A percentile compares a stretch with the other conserved stretches of the same genome.
phyloP scores from a whole-genome alignment of 2,113 vertebrate genomes.

The Pithys albifrons region DNA sequence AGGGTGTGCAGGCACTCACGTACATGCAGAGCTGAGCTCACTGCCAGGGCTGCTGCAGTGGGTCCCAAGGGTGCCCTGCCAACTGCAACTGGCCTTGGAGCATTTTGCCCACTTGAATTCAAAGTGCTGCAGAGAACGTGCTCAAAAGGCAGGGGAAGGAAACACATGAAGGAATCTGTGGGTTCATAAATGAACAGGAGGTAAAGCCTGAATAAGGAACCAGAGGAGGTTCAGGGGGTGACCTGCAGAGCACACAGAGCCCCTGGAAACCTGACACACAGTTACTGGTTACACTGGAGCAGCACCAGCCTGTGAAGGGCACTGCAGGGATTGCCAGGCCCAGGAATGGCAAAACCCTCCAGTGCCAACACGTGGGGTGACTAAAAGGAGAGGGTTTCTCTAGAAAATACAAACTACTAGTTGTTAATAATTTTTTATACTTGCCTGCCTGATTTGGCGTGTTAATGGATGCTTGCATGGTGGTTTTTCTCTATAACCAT shows the following conservation, averaged over 20 bases:
- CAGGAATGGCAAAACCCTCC: background rate
- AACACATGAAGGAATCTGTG: background rate
- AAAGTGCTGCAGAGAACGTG: background rate
- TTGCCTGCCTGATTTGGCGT: background rate
- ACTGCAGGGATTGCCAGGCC: background rate
- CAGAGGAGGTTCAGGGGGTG: background rate
- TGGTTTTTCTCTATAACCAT: background rate
- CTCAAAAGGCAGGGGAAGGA: background rate
- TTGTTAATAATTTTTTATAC: background rate
- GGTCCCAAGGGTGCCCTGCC: background rate
- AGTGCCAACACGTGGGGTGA: background rate
- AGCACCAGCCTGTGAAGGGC: background rate
- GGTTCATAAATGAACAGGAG: background rate
- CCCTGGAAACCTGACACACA: background rate
- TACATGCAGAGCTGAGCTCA: background rate
- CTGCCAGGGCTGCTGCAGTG: background rate
- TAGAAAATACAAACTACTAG: background rate
- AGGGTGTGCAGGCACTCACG: background rate
- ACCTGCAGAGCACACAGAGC: background rate
- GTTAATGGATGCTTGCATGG: background rate
- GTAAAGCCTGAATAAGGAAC: background rate
- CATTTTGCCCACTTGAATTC: fast-evolving
- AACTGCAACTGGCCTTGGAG: background rate
- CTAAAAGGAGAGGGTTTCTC: background rate
- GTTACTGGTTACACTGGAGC: background rate